These are phyloP conservation scores for Heterochromis multidens DNA, from an alignment of 2,113 vertebrate genomes.

Conservation along the genomic window DNA sequence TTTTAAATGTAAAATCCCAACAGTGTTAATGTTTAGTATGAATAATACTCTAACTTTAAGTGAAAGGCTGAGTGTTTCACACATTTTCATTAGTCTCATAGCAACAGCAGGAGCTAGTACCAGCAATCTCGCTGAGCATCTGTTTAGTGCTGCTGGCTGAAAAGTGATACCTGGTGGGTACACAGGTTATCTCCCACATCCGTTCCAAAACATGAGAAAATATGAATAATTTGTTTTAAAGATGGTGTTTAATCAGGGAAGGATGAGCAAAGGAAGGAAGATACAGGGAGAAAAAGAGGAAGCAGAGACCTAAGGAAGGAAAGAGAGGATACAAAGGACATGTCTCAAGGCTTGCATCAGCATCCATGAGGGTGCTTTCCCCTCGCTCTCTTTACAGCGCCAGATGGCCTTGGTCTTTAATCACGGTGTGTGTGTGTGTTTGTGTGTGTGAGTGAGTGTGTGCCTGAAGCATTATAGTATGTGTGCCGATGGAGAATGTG, in stretches of 20 bases:
- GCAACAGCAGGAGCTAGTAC: constrained; percentile 19
- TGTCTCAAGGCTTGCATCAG: constrained; percentile 68
- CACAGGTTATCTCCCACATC: constrained; percentile 34
- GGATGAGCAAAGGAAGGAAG: background rate
- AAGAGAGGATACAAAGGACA: constrained; percentile 39
- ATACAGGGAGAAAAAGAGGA: constrained; percentile 13
- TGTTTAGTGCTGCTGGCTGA: constrained; percentile 44
- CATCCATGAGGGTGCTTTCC: constrained; percentile 55
- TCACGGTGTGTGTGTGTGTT: constrained; percentile 22
- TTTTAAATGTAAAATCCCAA: constrained; percentile 2
- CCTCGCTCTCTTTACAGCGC: constrained; percentile 37
- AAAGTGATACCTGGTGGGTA: constrained; percentile 29
- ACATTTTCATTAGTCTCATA: constrained; percentile 36
- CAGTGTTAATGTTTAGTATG: background rate
- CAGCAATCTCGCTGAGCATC: constrained; percentile 35
- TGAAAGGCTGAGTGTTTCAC: constrained; percentile 6
- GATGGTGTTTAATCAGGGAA: constrained; percentile 27
- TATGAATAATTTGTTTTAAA: constrained; percentile 29
- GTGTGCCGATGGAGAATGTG: background rate
- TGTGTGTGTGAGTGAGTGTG: background rate
- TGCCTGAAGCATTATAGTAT: background rate
- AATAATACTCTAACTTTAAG: constrained; percentile 1
- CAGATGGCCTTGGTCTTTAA: constrained; percentile 72
- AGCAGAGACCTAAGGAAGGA: constrained; percentile 11
- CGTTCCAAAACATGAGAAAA: constrained; percentile 32